Evolutionary conservation across 1,140 invertebrate genomes (phyloP).

Genomic region (Ostrea denselamellosa): DNA sequence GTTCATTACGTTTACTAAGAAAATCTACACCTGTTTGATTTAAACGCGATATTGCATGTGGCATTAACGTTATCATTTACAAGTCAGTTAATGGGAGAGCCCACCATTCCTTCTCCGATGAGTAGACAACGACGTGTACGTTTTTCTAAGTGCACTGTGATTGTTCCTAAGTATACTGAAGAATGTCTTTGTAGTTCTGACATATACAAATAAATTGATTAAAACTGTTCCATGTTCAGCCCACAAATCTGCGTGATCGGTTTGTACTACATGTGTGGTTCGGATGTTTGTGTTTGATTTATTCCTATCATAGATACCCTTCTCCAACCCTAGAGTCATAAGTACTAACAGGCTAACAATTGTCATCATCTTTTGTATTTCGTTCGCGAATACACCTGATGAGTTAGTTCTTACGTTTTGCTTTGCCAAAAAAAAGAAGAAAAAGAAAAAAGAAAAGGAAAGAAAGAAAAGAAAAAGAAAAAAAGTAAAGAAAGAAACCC

Average conservation of each 20-base stretch:
- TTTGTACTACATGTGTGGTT: constrained; percentile 8
- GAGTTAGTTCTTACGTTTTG: background rate
- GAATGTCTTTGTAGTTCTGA: constrained; percentile 2
- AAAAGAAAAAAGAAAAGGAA: background rate
- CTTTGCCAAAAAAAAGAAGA: background rate
- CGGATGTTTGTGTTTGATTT: too few species aligned
- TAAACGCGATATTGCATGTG: too few species aligned
- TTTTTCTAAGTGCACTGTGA: background rate
- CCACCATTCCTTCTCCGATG: too few species aligned
- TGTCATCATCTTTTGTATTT: background rate
- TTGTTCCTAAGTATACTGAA: background rate
- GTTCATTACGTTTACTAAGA: too few species aligned
- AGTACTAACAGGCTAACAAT: background rate
- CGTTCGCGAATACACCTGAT: background rate
- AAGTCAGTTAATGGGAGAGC: background rate
- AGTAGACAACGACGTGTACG: background rate
- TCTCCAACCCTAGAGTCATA: background rate
- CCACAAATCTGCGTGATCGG: background rate
- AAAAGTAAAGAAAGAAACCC: background rate
- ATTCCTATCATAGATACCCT: too few species aligned
- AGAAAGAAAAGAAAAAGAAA: background rate
- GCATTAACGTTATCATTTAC: background rate
- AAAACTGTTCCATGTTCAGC: background rate
- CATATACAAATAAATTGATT: background rate
- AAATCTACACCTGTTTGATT: too few species aligned